phyloP scores from a whole-genome alignment of 2,888 invertebrate species.

The Caenorhabditis sp. region DNA sequence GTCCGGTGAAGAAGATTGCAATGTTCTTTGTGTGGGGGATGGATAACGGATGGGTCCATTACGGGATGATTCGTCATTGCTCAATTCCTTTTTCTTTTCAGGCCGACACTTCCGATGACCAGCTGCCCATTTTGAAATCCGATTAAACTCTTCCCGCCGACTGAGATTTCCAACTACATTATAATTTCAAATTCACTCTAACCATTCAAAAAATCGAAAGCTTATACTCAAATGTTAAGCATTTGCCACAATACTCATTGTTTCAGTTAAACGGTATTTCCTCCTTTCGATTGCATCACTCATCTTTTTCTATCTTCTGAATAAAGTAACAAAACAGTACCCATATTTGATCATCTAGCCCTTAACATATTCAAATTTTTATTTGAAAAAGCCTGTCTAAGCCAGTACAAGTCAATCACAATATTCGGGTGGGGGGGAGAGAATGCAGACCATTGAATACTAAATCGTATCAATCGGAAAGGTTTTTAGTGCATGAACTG shows the following conservation, averaged over 20 bases:
- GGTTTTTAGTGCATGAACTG: conserved; percentile 31
- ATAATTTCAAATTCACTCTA: no score
- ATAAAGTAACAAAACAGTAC: no score
- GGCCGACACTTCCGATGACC: neutral
- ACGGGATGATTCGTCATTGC: neutral
- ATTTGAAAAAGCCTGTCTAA: conserved; percentile 43
- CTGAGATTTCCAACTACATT: no score
- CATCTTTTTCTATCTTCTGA: no score
- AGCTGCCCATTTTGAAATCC: neutral
- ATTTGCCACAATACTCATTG: no score
- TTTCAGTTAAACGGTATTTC: no score
- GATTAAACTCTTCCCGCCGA: neutral
- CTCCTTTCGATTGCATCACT: no score
- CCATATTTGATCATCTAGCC: no score
- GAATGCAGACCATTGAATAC: conserved; percentile 3
- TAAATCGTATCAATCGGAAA: conserved; percentile 16
- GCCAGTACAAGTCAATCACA: conserved; percentile 49
- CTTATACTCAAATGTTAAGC: no score
- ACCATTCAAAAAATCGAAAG: no score
- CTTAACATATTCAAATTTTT: conserved; percentile 50
- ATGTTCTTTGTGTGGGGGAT: neutral
- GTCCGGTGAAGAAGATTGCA: conserved; percentile 8
- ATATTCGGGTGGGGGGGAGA: conserved; percentile 11
- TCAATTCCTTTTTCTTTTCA: neutral
- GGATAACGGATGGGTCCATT: conserved; percentile 2